Evolutionary conservation across 2,113 vertebrate species (phyloP).

Genomic region (Platichthys stellatus): DNA sequence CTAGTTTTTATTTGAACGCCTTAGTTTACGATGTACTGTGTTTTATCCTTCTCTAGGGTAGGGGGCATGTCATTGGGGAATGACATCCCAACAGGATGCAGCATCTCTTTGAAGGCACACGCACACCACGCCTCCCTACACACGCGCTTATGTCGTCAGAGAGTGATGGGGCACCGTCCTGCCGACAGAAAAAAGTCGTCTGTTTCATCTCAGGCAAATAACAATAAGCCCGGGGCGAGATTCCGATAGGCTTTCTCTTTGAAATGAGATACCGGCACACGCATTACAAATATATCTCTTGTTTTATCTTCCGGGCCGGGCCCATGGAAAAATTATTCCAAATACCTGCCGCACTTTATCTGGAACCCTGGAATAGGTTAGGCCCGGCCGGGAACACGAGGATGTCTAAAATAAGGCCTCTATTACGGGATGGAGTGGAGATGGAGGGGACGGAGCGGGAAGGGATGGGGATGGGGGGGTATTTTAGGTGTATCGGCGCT

Average conservation of each 20-base stretch:
- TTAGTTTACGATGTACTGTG: not conserved
- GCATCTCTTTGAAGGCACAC: conserved; percentile 57
- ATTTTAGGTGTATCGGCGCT: conserved; percentile 76
- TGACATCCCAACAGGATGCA: conserved; percentile 43
- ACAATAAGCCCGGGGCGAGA: conserved; percentile 79
- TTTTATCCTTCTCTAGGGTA: not conserved
- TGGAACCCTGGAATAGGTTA: conserved; percentile 83
- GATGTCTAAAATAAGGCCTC: conserved; percentile 82
- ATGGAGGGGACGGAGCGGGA: conserved; percentile 76
- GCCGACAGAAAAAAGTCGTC: conserved; percentile 73
- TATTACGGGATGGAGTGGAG: conserved; percentile 80
- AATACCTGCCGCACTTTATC: conserved; percentile 84
- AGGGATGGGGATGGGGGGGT: conserved; percentile 70
- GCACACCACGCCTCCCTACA: conserved; percentile 19
- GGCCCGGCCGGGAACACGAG: conserved; percentile 79
- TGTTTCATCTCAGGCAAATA: conserved; percentile 82
- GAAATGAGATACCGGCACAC: conserved; percentile 80
- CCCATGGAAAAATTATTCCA: conserved; percentile 84
- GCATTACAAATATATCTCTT: conserved; percentile 83
- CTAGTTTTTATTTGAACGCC: conserved; percentile 3
- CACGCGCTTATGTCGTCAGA: conserved; percentile 74
- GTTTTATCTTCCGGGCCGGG: conserved; percentile 81
- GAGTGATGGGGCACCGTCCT: conserved; percentile 72
- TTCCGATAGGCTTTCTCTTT: conserved; percentile 80
- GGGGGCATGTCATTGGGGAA: conserved; percentile 49